phyloP scores from a whole-genome alignment of 2,888 invertebrate species.

The Parasteatoda lunata region DNA sequence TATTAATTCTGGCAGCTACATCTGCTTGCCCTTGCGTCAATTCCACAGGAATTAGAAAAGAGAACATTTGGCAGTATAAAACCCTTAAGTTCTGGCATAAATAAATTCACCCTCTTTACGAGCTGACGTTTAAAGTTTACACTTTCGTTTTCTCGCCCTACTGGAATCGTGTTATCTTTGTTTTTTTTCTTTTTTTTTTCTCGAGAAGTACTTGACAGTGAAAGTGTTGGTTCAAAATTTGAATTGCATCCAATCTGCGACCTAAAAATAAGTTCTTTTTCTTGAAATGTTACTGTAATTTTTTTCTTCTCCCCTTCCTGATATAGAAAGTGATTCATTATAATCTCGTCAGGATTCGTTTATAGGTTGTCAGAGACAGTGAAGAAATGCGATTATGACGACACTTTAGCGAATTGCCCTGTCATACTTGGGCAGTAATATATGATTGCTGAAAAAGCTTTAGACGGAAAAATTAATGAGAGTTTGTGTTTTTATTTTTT shows the following conservation, averaged over 20 bases:
- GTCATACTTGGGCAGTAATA: slow-evolving; percentile 23
- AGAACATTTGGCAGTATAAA: slow-evolving; percentile 25
- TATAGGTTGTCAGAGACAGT: slow-evolving; percentile 8
- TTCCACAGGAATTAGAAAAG: slow-evolving; percentile 15
- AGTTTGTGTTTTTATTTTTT: neutral
- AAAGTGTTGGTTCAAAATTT: slow-evolving; percentile 23
- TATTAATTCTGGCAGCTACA: neutral
- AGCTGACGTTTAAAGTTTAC: slow-evolving; percentile 17
- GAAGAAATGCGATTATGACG: slow-evolving; percentile 21
- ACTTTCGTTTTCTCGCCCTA: neutral
- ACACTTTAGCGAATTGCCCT: slow-evolving; percentile 26
- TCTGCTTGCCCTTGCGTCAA: neutral
- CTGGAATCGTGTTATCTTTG: neutral
- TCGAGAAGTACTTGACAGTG: slow-evolving; percentile 47
- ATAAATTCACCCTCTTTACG: slow-evolving; percentile 12
- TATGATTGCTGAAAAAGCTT: slow-evolving; percentile 8
- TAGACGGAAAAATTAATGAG: neutral
- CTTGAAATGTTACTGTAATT: slow-evolving; percentile 15
- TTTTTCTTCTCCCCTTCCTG: neutral
- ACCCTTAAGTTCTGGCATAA: slow-evolving; percentile 42
- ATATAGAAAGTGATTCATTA: slow-evolving; percentile 40
- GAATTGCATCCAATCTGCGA: slow-evolving; percentile 21
- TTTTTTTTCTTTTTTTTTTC: neutral
- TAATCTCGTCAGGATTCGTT: slow-evolving; percentile 10
- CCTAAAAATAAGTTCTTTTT: slow-evolving; percentile 15